Percentiles rank a stretch among this genome's conserved stretches.
These are phyloP conservation scores for Gymnocypris eckloni DNA, from an alignment of 2,797 vertebrate genomes.

Conservation along the genomic window DNA sequence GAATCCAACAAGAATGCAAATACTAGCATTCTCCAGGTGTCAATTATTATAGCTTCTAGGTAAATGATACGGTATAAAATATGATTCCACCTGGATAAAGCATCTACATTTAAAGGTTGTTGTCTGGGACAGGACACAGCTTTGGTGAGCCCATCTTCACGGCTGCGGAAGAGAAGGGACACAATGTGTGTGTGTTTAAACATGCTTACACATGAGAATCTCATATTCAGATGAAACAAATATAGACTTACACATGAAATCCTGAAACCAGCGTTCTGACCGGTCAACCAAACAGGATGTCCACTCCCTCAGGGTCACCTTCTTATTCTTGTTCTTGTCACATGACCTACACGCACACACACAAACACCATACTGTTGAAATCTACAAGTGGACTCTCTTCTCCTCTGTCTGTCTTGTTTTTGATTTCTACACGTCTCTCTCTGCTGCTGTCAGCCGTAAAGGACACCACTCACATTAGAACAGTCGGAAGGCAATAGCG, in stretches of 20 bases:
- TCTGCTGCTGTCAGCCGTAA: constrained; percentile 66
- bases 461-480: constrained; percentile 75
- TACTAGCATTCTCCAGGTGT: not conserved
- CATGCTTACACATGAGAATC: constrained; percentile 3
- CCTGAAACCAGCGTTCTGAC: constrained; percentile 74
- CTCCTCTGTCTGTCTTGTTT: not conserved
- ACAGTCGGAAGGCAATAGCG: constrained; percentile 76
- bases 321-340: constrained; percentile 77
- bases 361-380: constrained; percentile 10
- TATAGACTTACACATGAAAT: constrained; percentile 75
- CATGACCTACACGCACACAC: constrained; percentile 71
- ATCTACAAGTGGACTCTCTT: constrained; percentile 24
- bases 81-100: not conserved
- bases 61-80: not conserved
- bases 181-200: constrained; percentile 1
- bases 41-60: not conserved
- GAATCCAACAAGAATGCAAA: not conserved
- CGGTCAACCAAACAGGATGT: constrained; percentile 74
- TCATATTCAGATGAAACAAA: not conserved
- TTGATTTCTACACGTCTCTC: constrained; percentile 24
- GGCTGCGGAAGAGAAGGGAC: constrained; percentile 62
- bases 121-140: constrained; percentile 63
- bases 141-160: constrained; percentile 70
- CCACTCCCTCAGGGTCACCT: constrained; percentile 80
- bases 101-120: constrained; percentile 52